Percentiles rank a stretch among this genome's conserved stretches.
Conservation (phyloP, 2,888 invertebrate genomes). For the Diarsia mendica region DNA sequence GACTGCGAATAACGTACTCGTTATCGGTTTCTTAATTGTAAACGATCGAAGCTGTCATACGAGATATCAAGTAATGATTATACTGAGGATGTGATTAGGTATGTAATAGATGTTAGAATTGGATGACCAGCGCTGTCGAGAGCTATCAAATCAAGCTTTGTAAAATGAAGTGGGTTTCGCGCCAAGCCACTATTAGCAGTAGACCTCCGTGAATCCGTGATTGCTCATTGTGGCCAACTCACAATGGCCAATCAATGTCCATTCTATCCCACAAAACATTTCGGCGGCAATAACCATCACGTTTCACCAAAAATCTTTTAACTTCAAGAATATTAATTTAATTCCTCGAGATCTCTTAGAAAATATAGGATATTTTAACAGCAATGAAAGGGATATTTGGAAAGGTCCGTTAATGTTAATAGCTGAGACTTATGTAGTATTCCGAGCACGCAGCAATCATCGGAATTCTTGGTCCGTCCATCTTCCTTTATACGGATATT, state of each 20-base stretch:
- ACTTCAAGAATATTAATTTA: slow-evolving; percentile 52
- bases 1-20: slow-evolving; percentile 56
- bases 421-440: slow-evolving; percentile 67
- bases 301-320: slow-evolving; percentile 62
- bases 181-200: slow-evolving; percentile 76
- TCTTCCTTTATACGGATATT: slow-evolving; percentile 82
- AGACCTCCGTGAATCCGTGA: slow-evolving; percentile 73
- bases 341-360: slow-evolving; percentile 46
- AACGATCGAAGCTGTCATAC: slow-evolving; percentile 41
- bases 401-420: slow-evolving; percentile 68
- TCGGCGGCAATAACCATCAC: slow-evolving; percentile 69
- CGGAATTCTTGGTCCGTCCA: slow-evolving; percentile 77
- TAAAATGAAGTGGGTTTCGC: slow-evolving; percentile 76
- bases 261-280: slow-evolving; percentile 74
- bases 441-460: slow-evolving; percentile 77
- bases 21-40: slow-evolving; percentile 61
- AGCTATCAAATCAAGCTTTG: slow-evolving; percentile 52
- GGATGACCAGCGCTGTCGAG: slow-evolving; percentile 30
- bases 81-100: slow-evolving; percentile 9
- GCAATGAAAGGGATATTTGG: slow-evolving; percentile 63
- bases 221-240: slow-evolving; percentile 82
- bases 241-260: slow-evolving; percentile 86
- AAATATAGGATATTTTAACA: slow-evolving; percentile 62
- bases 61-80: slow-evolving; percentile 16
- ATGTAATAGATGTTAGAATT: slow-evolving; percentile 19